Evolutionary conservation across 2,888 invertebrate species (phyloP), one percentile per base, ranked within the genome.

Genomic region (Drosophila kambysellisi): DNA sequence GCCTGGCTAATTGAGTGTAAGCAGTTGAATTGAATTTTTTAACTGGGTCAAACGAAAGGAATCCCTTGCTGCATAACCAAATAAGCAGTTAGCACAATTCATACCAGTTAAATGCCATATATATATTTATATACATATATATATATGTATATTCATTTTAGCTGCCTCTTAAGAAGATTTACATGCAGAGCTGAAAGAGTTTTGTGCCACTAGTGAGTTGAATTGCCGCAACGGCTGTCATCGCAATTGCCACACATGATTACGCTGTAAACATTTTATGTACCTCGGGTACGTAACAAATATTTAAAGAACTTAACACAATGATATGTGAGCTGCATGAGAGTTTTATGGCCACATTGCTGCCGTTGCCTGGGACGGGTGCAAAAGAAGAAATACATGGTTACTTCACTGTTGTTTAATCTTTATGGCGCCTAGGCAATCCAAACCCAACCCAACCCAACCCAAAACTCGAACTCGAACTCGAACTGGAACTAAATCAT

Each of bases 271-370:
- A 84, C 83, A 83, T 79, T 79, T 79, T 79, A 83, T 86, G 74
- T 62, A 86, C 69, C 69, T 72, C n/a, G 30, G 17, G 69, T 67
- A 63, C 41, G 73, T 53, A 73, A 53, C 84, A 84, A 89, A 85
- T 85, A 85, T 85, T 85, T 85, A 87, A 79, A 89, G 88, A 85
- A 89, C 84, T 89, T 85, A 69, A 86, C 77, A 74, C 72, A 50
- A 70, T 85, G 82, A 89, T 89, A 89, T 85, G 84, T 70, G 83
- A 80, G 81, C 75, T 68, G 56, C 57, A 68, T 63, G 50, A 64
- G 70, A 50, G 60, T 81, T 87, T 87, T 79, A 86, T 75, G 83
- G 57, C 80, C 25, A 29, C 48, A 11, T 37, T 29, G 57, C 30
- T 39, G 30, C 56, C 20, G 48, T 17, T 48, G 62, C 32, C n/a